Base-by-base conservation (phyloP, 1,140 invertebrate genomes). In the Atta texana region DNA sequence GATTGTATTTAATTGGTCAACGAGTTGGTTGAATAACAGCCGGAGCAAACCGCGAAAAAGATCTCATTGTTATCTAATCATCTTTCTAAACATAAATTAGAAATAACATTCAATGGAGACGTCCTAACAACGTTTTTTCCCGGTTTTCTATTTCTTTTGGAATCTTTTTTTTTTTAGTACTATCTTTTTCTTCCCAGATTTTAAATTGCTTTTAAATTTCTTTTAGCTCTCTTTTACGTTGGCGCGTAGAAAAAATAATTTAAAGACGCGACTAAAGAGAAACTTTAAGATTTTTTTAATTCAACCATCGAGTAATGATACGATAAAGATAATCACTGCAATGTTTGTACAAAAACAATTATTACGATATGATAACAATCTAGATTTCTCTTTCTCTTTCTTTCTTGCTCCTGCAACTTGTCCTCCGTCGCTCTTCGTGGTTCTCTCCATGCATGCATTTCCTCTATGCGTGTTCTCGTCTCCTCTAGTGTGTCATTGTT, bases 401-500 rank as follows among this genome's bases (percentile, higher is more conserved):
- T 55, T 1, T n/a, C 76, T 51, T 1, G 12, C 21, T 81, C 16
- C n/a, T 2, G 44, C 18, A 74, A 12, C 24, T 74, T 82, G 16
- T 21, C 68, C 53, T 49, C 18, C 44, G 55, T 84, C 39, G 18
- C 12, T 74, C 28, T 74, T 74, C 80, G 21, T 61, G 39, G n/a
- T 31, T 84, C 8, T 51, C 57, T 49, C 28, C 68, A 12, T 7
- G 69, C 80, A 84, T 82, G 80, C 28, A 49, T 84, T 24, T 61
- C 24, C 57, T 31, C n/a, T 84, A 24, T 24, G 18, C 55, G 69
- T 74, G 69, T 49, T 71, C 49, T 84, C 80, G 71, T 84, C 21
- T 81, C 68, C 31, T 69, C 34, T 64, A 57, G 49, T 81, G 64
- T 81, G n/a, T 49, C 55, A 61, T 53, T 84, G 69, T 84, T 74